phyloP scores from a whole-genome alignment of 2,113 vertebrate species.

The Lethenteron reissneri region DNA sequence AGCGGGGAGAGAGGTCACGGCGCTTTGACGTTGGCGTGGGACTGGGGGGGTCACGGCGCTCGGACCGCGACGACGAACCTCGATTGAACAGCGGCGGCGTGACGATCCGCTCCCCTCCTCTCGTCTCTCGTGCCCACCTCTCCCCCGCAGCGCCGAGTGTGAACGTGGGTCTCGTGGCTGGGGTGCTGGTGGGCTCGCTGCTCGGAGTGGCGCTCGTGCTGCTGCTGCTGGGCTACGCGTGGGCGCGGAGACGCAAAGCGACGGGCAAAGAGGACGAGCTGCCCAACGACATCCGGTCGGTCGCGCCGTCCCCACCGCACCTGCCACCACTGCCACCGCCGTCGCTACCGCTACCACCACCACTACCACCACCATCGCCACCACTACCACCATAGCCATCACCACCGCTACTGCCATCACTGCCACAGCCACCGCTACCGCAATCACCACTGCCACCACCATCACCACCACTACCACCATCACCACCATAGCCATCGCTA shows the following conservation, averaged over 20 bases:
- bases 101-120: too few species aligned
- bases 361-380: constrained; percentile 17
- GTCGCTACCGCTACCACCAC: constrained; percentile 20
- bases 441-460: constrained; percentile 18
- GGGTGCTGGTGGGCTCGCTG: constrained; percentile 38
- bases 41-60: too few species aligned
- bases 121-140: too few species aligned
- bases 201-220: constrained; percentile 29
- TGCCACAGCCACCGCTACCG: constrained; percentile 30
- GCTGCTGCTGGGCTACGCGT: constrained; percentile 22
- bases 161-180: constrained; percentile 31
- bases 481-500: too few species aligned
- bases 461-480: constrained; percentile 6
- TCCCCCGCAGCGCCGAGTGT: constrained; percentile 5
- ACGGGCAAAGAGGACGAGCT: constrained; percentile 34
- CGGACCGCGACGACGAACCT: too few species aligned
- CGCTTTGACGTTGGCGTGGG: too few species aligned
- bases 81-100: too few species aligned
- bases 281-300: constrained; percentile 73
- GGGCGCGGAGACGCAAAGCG: constrained; percentile 10
- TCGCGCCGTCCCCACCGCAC: constrained; percentile 6
- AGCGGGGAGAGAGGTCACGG: too few species aligned
- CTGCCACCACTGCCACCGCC: constrained; percentile 19
- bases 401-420: constrained; percentile 22
- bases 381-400: constrained; percentile 37